Conservation (phyloP, 2,888 invertebrate genomes). For the Mellilla xanthometata region DNA sequence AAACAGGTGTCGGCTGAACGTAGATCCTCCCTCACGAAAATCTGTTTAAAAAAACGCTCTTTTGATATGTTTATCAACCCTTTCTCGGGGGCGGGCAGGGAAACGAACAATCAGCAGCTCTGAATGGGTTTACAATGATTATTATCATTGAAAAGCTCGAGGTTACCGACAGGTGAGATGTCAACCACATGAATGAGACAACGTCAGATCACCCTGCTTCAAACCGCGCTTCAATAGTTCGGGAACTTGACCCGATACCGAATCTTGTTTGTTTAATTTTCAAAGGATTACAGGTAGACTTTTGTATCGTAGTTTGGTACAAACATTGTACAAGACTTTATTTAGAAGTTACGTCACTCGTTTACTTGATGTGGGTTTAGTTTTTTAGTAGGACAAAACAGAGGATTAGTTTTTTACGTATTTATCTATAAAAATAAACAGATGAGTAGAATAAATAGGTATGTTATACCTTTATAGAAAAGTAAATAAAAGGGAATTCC, state of each 20-base stretch:
- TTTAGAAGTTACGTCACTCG: slow-evolving; percentile 1
- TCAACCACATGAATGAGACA: slow-evolving; percentile 59
- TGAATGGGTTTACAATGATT: slow-evolving; percentile 66
- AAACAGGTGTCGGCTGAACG: slow-evolving; percentile 79
- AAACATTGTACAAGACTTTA: slow-evolving; percentile 29
- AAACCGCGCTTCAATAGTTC: slow-evolving; percentile 40
- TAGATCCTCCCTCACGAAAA: too few species aligned
- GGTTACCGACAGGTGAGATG: slow-evolving; percentile 81
- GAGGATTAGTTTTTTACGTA: too few species aligned
- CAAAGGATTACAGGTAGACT: slow-evolving; percentile 41
- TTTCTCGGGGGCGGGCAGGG: slow-evolving; percentile 67
- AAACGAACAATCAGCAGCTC: slow-evolving; percentile 56
- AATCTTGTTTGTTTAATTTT: slow-evolving; percentile 36
- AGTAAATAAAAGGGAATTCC: too few species aligned
- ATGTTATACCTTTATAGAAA: too few species aligned
- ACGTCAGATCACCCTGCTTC: slow-evolving; percentile 5
- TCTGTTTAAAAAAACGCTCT: slow-evolving; percentile 44
- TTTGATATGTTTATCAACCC: slow-evolving; percentile 81
- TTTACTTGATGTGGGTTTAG: slow-evolving; percentile 6
- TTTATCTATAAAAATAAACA: too few species aligned
- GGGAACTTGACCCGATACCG: slow-evolving; percentile 71
- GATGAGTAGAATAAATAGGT: too few species aligned
- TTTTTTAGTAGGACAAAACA: not conserved
- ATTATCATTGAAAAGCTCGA: slow-evolving; percentile 66
- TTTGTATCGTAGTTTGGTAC: slow-evolving; percentile 41